Base-by-base conservation (phyloP, 1,140 invertebrate species). In the Agrypnia vestita region DNA sequence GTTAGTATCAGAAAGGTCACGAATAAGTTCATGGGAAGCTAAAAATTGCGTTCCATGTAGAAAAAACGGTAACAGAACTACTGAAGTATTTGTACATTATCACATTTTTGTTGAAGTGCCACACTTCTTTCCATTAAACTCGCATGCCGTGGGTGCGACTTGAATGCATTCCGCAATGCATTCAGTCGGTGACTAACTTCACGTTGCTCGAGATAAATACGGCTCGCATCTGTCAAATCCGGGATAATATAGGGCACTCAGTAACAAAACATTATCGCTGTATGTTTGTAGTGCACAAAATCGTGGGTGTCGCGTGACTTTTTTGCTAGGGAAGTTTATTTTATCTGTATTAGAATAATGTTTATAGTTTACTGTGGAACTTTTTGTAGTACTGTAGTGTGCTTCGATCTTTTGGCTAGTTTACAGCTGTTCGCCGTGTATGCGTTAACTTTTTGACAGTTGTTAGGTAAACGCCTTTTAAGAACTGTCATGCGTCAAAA, bases 101-200 rank as follows among this genome's bases (percentile, higher is more conserved):
- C n/a, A n/a, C 25, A 35, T 35, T 64, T 64, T 15, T 69, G 44
- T 4, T 43, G 3, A 47, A 19, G 64, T 69, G 43, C 64, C 64
- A 15, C 9, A n/a, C 19, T n/a, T 11, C 64, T 69, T 15, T 17
- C 64, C 44, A 3, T 49, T 69, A 8, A 15, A 47, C 44, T 69
- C 11, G 64, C 64, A 69, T 47, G n/a, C 0, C 15, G 44, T 47
- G 64, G 44, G 64, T 12, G 64, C n/a, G n/a, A 15, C 43, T 69
- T 13, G 44, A 69, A 69, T 69, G 64, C 64, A 69, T 69, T 69
- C 64, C 64, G 64, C 64, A 69, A 19, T 69, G 64, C 64, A 69
- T 69, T 49, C 46, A 15, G n/a, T 69, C 43, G 11, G 44, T 21
- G 46, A n/a, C 64, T 69, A 69, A 69, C 64, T 69, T 69, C 64